Base-by-base conservation (phyloP, 2,113 vertebrate genomes). In the Neotoma lepida region DNA sequence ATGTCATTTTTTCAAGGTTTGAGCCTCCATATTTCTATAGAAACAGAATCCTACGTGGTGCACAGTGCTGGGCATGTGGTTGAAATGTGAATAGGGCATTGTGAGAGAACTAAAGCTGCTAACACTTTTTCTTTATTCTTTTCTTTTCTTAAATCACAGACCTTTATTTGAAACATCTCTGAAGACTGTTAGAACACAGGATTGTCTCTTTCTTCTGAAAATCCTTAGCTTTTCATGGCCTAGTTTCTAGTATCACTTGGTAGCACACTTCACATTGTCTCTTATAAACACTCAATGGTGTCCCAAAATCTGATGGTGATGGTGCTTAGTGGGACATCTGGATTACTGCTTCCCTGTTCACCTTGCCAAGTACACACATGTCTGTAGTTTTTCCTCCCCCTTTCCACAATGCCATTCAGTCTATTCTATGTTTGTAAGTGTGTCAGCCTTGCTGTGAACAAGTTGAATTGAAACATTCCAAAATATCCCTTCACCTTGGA, bases 101-200 rank as follows among this genome's bases (percentile, higher is more conserved):
- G 30, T 73, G 66, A 93, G 94, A 94, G 54, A 96, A 82, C 41
- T 78, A 73, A 41, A 46, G 71, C 24, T 33, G 90, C 35, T 77
- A 95, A 15, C 30, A 68, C 41, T 0, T 97, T 96, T 97, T 96
- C 73, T 5, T 14, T 70, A 54, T 66, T 93, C 90, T 49, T 84
- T 96, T 96, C 91, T 90, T 93, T 96, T 85, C 81, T 93, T 56
- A 95, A 96, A 95, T 88, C 54, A 94, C 5, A 87, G 68, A 77
- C 56, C 93, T 98, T 97, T 97, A 92, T 96, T 94, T 94, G 94
- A 96, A 97, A 95, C 0, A 73, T 96, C 98, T 98, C 95, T 95
- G 63, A 86, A 95, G 91, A 97, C 81, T 1, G 1, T 15, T 0
- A 0, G 30, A 81, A 30, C 0, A 0, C 74, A 33, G 89, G 24